Evolutionary conservation across 2,113 vertebrate species (phyloP).

Genomic region (Alosa alosa): DNA sequence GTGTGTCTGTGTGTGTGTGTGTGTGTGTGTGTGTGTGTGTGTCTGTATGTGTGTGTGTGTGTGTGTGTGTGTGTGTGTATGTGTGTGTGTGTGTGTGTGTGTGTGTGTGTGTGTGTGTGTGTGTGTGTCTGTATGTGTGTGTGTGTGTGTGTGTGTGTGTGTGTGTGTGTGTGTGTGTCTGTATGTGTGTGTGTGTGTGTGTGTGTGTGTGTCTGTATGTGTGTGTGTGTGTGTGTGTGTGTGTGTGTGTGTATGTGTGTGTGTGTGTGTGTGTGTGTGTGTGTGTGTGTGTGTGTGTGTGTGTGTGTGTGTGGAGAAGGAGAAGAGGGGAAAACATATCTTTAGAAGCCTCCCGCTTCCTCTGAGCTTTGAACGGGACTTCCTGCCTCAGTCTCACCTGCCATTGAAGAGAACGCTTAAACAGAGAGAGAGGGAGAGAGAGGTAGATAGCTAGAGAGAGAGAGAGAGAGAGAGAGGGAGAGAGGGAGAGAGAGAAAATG

Average conservation of each 20-base stretch:
- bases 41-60: neutral
- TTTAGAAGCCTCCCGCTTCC: conserved; percentile 62
- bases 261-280: neutral
- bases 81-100: neutral
- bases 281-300: conserved; percentile 4
- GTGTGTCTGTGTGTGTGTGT: neutral
- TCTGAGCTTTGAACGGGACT: conserved; percentile 49
- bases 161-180: neutral
- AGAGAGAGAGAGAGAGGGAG: neutral
- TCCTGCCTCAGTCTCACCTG: conserved; percentile 53
- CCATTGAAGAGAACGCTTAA: neutral
- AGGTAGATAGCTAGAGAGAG: neutral
- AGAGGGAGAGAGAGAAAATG: neutral
- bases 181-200: neutral
- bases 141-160: neutral
- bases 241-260: neutral
- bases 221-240: neutral
- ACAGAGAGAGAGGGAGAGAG: neutral
- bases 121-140: neutral
- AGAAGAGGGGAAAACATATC: conserved; percentile 39
- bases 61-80: neutral
- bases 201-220: neutral
- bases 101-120: neutral
- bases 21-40: neutral
- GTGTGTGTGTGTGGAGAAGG: neutral